Evolutionary conservation across 2,888 invertebrate species (phyloP), one percentile per base, ranked within the genome.

Genomic region (Dorcus hopei): DNA sequence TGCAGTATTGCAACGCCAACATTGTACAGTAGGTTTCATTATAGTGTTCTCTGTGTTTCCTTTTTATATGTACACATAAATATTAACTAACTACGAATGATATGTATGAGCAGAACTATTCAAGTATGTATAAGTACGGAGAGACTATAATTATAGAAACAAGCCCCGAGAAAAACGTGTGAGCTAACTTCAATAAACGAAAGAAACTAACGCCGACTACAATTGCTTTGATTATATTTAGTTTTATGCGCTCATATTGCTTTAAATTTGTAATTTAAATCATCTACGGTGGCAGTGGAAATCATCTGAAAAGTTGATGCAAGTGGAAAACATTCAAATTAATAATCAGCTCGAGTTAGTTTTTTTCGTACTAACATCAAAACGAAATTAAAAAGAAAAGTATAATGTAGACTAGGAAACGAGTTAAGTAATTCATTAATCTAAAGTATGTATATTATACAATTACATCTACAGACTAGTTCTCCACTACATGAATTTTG

Each of bases 51-150:
- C 19, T 19, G 19, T 19, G 19, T 51, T 52, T 61, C 61, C 50
- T 23, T 58, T 65, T 52, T 48, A 52, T 58, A 56, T 57, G 57
- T 61, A 61, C 54, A 63, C 57, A 58, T 63, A 54, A 58, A 52
- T 45, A 47, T 58, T 42, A 53, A 57, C 72, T 71, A 66, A 68
- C 72, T 75, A 74, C 65, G 70, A 59, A 72, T 77, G 77, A 78
- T 78, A 77, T 78, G 77, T 78, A 77, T 77, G 76, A 77, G 78
- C 77, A 69, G 70, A 64, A 64, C 65, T 67, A 67, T 67, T 55
- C 51, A 38, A 59, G 50, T 45, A 33, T 33, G 26, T 33, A 50
- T 50, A 42, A 16, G 43, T 50, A 38, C 16, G 41, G 50, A 55
- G 42, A 42, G 14, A 14, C 42, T 9, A 42, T 42, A 14, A 14